A percentile compares a stretch with the other conserved stretches of the same genome.
Conservation (phyloP, 2,888 invertebrate species). For the Mactromeris polynyma region DNA sequence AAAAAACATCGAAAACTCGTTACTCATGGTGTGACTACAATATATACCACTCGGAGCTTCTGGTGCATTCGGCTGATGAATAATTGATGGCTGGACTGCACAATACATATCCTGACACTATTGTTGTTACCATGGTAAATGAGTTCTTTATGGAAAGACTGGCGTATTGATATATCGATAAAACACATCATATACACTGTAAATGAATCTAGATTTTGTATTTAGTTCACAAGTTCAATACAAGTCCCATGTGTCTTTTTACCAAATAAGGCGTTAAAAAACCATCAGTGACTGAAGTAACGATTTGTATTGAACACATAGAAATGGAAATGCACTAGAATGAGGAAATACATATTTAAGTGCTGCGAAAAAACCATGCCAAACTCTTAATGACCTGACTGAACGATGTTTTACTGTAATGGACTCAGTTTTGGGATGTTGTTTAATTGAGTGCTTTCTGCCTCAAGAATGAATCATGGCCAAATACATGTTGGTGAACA, state of each 20-base stretch:
- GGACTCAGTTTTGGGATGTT: background rate
- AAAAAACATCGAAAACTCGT: background rate
- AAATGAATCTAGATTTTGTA: background rate
- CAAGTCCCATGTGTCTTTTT: background rate
- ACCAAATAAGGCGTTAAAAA: constrained; percentile 17
- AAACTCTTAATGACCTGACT: background rate
- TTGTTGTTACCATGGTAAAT: constrained; percentile 20
- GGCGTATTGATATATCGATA: constrained; percentile 24
- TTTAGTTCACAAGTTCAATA: background rate
- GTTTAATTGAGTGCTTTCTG: constrained; percentile 5
- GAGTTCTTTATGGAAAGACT: constrained; percentile 27
- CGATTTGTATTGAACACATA: constrained; percentile 1
- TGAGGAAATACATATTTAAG: background rate
- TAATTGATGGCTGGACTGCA: constrained; percentile 32
- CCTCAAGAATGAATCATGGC: background rate
- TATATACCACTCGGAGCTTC: background rate
- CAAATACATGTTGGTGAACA: background rate
- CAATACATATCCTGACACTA: constrained; percentile 19
- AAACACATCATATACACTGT: constrained; percentile 3
- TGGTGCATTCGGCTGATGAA: constrained; percentile 16
- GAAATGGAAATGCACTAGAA: background rate
- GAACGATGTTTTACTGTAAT: background rate
- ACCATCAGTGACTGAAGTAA: background rate
- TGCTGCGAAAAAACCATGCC: background rate
- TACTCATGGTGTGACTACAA: background rate